Percentiles rank a stretch among this genome's conserved stretches.
Evolutionary conservation across 1,140 invertebrate species (phyloP).

Genomic region (Monomorium pharaonis): DNA sequence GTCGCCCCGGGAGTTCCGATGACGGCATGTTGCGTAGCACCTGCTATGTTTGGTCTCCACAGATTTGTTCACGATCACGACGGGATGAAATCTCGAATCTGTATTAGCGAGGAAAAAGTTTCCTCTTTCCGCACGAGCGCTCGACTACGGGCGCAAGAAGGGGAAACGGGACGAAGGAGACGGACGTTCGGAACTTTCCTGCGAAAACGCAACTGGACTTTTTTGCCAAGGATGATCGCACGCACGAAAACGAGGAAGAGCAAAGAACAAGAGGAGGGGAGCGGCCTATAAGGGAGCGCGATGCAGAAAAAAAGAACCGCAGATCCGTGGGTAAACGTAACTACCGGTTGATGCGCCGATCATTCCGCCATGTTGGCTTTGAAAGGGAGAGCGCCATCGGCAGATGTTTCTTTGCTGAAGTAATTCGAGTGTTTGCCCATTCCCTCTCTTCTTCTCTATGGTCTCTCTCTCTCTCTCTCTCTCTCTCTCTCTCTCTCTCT

Average conservation of each 20-base stretch:
- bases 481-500: slow-evolving; percentile 7
- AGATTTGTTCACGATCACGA: slow-evolving; percentile 19
- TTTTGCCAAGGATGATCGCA: slow-evolving; percentile 12
- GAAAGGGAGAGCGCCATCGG: slow-evolving; percentile 81
- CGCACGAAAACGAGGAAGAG: slow-evolving; percentile 34
- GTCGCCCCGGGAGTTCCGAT: neutral
- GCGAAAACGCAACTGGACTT: slow-evolving; percentile 11
- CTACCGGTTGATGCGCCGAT: slow-evolving; percentile 84
- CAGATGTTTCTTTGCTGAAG: slow-evolving; percentile 82
- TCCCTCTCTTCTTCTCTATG: neutral
- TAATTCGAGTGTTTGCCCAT: slow-evolving; percentile 81
- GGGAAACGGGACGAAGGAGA: too few species aligned
- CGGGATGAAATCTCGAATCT: slow-evolving; percentile 11
- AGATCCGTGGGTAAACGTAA: slow-evolving; percentile 83
- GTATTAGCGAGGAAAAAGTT: slow-evolving; percentile 4
- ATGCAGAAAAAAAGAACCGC: slow-evolving; percentile 81
- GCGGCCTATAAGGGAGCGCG: slow-evolving; percentile 50
- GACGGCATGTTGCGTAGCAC: slow-evolving; percentile 30
- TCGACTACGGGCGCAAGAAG: neutral
- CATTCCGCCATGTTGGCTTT: slow-evolving; percentile 83
- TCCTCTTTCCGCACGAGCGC: slow-evolving; percentile 55
- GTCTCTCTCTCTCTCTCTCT: slow-evolving; percentile 13
- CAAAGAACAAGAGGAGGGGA: slow-evolving; percentile 10
- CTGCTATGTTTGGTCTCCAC: slow-evolving; percentile 32
- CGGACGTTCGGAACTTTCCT: neutral